These are phyloP conservation scores for Lagenorhynchus albirostris DNA, from an alignment of 2,113 vertebrate species.

Conservation along the genomic window DNA sequence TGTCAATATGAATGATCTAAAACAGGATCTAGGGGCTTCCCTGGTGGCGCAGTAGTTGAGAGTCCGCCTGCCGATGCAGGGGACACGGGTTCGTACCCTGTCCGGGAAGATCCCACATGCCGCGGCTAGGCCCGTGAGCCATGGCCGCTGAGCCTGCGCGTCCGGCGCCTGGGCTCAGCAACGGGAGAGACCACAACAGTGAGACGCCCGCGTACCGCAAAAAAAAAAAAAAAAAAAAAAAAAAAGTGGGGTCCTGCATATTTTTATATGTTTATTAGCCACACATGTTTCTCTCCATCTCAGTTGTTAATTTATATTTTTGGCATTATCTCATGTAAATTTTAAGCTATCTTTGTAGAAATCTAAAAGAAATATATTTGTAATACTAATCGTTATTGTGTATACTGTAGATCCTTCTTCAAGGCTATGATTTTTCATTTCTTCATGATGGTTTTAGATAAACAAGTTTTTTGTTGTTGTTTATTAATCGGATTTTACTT, in stretches of 20 bases:
- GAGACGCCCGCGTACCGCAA: no score
- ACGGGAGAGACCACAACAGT: no score
- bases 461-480: background rate
- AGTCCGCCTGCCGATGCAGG: no score
- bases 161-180: no score
- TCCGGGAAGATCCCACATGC: no score
- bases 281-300: background rate
- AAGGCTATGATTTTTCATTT: background rate
- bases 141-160: no score
- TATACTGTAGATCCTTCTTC: background rate
- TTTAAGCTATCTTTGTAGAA: background rate
- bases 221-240: no score
- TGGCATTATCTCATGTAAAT: background rate
- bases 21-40: background rate
- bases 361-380: background rate
- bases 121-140: no score
- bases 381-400: background rate
- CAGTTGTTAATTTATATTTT: background rate
- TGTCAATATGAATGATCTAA: background rate
- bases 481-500: background rate
- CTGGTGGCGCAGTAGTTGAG: no score
- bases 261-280: background rate
- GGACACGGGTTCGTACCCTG: no score
- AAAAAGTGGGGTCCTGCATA: background rate
- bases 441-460: background rate